Conservation (phyloP, 2,888 invertebrate species). For the Phorcus lineatus region DNA sequence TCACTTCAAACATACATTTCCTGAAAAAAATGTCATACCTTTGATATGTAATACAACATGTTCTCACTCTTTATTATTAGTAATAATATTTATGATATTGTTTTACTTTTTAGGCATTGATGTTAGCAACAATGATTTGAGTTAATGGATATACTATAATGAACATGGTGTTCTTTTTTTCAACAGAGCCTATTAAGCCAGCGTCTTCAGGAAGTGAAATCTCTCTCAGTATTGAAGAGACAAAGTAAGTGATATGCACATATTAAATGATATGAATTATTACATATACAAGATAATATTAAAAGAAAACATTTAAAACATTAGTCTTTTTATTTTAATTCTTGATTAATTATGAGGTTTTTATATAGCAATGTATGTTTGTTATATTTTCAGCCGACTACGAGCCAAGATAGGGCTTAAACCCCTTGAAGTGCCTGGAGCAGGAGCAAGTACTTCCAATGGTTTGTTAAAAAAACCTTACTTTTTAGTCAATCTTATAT, state of each 20-base stretch:
- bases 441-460: neutral
- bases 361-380: too few species aligned
- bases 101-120: too few species aligned
- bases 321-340: slow-evolving; percentile 5
- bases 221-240: slow-evolving; percentile 65
- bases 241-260: slow-evolving; percentile 59
- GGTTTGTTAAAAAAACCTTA: neutral
- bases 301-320: too few species aligned
- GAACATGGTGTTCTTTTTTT: slow-evolving; percentile 9
- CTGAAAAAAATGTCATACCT: too few species aligned
- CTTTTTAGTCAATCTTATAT: neutral
- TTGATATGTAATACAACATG: too few species aligned
- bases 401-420: slow-evolving; percentile 94
- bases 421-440: slow-evolving; percentile 84
- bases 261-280: neutral
- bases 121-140: too few species aligned
- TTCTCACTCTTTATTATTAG: too few species aligned
- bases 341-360: neutral
- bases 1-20: too few species aligned
- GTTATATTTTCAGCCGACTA: slow-evolving; percentile 82
- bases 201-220: slow-evolving; percentile 42
- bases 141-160: too few species aligned
- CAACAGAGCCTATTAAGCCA: slow-evolving; percentile 5
- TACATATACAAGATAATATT: neutral
- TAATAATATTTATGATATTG: too few species aligned